Evolutionary conservation across 2,888 invertebrate species (phyloP).

Genomic region (Graphium colonna): DNA sequence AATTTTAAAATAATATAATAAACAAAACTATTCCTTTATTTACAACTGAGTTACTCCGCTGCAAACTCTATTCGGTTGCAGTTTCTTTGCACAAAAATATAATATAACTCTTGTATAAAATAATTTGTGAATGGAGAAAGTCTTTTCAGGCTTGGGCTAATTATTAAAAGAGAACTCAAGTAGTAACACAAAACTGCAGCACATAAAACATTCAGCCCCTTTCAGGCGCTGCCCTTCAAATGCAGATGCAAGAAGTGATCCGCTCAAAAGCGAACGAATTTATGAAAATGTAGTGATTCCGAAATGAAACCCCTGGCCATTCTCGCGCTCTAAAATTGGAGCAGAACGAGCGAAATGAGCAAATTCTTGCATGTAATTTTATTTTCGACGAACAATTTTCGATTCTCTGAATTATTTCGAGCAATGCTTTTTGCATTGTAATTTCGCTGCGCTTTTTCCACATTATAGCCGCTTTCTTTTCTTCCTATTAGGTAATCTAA

Average conservation of each 20-base stretch:
- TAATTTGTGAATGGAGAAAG: background rate
- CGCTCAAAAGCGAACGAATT: constrained; percentile 15
- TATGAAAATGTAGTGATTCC: constrained; percentile 10
- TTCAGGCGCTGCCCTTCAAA: constrained; percentile 26
- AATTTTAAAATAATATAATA: too few relatives aligned
- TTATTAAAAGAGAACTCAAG: constrained; percentile 13
- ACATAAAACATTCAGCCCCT: constrained; percentile 34
- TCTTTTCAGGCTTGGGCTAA: constrained; percentile 2
- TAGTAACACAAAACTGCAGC: constrained; percentile 17
- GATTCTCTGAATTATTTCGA: too few relatives aligned
- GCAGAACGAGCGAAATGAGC: constrained; percentile 7
- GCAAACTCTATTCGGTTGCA: too few relatives aligned
- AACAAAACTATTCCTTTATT: too few relatives aligned
- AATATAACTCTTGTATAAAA: too few relatives aligned
- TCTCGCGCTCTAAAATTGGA: constrained; percentile 4
- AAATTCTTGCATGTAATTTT: background rate
- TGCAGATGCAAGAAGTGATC: constrained; percentile 24
- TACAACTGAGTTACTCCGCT: too few relatives aligned
- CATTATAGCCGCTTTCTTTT: background rate
- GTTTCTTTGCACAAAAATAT: too few relatives aligned
- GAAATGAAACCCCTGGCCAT: background rate
- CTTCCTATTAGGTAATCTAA: background rate
- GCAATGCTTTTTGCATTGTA: too few relatives aligned
- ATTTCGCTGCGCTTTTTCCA: too few relatives aligned
- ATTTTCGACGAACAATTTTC: background rate